Conservation (phyloP, 2,888 invertebrate genomes). For the Calephelis perditalis region DNA sequence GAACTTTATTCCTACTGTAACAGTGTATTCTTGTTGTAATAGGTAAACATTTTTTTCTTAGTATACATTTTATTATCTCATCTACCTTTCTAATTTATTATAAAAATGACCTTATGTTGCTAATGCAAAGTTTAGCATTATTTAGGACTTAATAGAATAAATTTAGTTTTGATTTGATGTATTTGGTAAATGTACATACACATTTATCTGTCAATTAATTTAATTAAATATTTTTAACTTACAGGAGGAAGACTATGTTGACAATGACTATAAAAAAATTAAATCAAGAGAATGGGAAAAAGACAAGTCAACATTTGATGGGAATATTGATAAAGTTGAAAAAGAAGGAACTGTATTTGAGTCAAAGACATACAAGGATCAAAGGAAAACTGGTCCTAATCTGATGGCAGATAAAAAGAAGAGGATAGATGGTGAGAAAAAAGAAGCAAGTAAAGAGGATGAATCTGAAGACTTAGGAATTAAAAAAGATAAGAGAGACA, state of each 20-base stretch:
- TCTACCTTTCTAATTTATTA: too few relatives aligned
- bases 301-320: constrained; percentile 51
- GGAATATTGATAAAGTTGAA: constrained; percentile 48
- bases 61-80: too few relatives aligned
- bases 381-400: constrained; percentile 52
- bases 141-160: too few relatives aligned
- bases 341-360: constrained; percentile 61
- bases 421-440: constrained; percentile 62
- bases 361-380: constrained; percentile 63
- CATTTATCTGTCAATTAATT: background rate
- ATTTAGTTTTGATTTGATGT: too few relatives aligned
- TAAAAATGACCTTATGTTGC: too few relatives aligned
- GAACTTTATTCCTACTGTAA: too few relatives aligned
- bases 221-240: constrained; percentile 18
- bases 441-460: constrained; percentile 61
- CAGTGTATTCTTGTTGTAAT: too few relatives aligned
- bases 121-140: too few relatives aligned
- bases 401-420: constrained; percentile 65
- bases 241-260: constrained; percentile 64
- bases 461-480: constrained; percentile 61
- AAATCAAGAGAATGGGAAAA: constrained; percentile 70
- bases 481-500: constrained; percentile 62
- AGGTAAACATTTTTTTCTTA: too few relatives aligned
- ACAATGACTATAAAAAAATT: constrained; percentile 67
- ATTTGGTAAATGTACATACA: too few relatives aligned